Base-by-base conservation (phyloP, 2,888 invertebrate genomes). In the Scaptomyza flava region DNA sequence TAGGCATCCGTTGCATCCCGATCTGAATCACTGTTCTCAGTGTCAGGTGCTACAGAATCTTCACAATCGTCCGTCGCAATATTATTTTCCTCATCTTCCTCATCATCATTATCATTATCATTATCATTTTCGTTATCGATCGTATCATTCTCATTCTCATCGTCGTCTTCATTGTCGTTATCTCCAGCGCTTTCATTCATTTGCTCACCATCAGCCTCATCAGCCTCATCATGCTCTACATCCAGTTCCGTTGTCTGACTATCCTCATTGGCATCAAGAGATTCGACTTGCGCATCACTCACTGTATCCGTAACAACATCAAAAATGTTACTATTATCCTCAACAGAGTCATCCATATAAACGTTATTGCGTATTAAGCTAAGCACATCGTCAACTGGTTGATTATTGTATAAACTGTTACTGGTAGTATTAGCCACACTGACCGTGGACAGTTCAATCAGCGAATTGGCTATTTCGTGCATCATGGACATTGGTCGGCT, bases 371-470 rank as follows among this genome's bases (percentile, higher is more conserved):
- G 61, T 30, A 82, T 9, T 33, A 65, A 67, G 11, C 59, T 43
- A 1, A 86, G 45, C 4, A 68, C 47, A 34, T 67, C 66, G 3
- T 68, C 79, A 5, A 56, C 61, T 11, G 41, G 41, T 17, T 59
- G 66, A 14, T 52, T 46, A 47, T 72, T 67, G 11, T 67, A 77
- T 9, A 79, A 20, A 1, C 47, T 12, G n/a, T 48, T 43, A 12
- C 41, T 57, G 30, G 7, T 38, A 1, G 47, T 43, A 11, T 17
- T 60, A 6, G 38, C 54, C 27, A 45, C 53, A 33, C 47, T 71
- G 17, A 65, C 33, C 4, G 64, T 59, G 17, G 76, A 64, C 1
- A 87, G 58, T 30, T 72, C 81, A 6, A 83, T 63, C 41, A 86
- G 50, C 0, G 84, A 64, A 9, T 64, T 60, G n/a, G 61, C 79